Percentiles rank a stretch among this genome's conserved stretches.
Evolutionary conservation across 2,797 vertebrate genomes (phyloP).

Genomic region (Ammospiza maritima): DNA sequence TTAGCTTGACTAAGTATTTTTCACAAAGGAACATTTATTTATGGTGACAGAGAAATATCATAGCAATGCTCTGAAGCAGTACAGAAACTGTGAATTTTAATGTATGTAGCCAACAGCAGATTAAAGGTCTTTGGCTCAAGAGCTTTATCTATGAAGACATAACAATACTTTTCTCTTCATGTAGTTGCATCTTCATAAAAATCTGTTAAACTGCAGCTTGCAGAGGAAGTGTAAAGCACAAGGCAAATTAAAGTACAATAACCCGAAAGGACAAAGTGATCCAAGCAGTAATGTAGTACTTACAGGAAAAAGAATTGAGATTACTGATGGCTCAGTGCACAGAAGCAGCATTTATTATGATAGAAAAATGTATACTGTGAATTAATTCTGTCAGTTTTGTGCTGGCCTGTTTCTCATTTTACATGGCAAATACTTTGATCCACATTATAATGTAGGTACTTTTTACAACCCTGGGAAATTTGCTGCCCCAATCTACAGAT

Average conservation of each 20-base stretch:
- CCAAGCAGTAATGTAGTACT: background rate
- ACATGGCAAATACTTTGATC: constrained; percentile 22
- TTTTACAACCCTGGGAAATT: constrained; percentile 27
- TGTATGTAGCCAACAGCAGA: background rate
- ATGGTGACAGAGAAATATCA: background rate
- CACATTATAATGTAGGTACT: background rate
- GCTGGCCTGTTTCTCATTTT: constrained; percentile 43
- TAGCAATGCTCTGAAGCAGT: background rate
- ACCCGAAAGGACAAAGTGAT: constrained; percentile 13
- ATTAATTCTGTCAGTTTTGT: constrained; percentile 39
- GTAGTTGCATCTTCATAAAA: background rate
- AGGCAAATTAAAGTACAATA: background rate
- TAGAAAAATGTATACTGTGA: background rate
- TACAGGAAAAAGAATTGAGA: constrained; percentile 6
- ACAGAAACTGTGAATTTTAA: background rate
- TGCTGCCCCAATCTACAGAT: background rate
- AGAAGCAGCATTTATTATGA: background rate
- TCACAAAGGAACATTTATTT: background rate
- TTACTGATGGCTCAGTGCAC: constrained; percentile 6
- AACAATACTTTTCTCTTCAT: background rate
- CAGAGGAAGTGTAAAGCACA: background rate
- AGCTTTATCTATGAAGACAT: background rate
- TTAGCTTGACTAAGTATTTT: background rate
- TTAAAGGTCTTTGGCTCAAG: background rate
- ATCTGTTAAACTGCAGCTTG: background rate